A percentile compares a stretch with the other conserved stretches of the same genome.
phyloP scores from a whole-genome alignment of 2,797 vertebrate genomes.

The Halcyon smyrnensis region DNA sequence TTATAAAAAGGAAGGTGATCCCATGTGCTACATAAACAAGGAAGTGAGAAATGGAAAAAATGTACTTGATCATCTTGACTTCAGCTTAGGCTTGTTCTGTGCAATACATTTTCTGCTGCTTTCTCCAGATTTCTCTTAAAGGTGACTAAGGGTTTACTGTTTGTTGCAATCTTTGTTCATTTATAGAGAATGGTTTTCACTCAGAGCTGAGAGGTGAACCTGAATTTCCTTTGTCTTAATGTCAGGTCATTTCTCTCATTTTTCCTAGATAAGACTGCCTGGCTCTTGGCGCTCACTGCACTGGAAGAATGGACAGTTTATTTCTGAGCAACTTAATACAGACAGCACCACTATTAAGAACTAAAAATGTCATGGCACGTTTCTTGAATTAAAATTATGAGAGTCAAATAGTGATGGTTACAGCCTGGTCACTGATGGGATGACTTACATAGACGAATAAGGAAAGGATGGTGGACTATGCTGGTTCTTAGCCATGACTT shows the following conservation, averaged over 20 bases:
- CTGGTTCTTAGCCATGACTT: background rate
- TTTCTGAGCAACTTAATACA: background rate
- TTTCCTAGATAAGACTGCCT: background rate
- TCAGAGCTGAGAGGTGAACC: background rate
- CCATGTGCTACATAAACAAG: background rate
- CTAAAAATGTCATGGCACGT: background rate
- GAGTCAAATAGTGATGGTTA: background rate
- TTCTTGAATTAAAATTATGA: background rate
- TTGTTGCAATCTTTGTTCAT: background rate
- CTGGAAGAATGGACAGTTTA: background rate
- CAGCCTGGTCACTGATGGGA: background rate
- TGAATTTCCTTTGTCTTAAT: background rate
- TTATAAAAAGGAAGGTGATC: conserved; percentile 37
- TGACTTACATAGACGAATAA: background rate
- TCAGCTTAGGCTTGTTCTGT: background rate
- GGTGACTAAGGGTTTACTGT: background rate
- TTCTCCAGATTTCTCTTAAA: background rate
- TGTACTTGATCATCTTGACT: background rate
- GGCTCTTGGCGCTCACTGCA: background rate
- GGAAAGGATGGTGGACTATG: background rate
- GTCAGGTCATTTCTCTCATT: background rate
- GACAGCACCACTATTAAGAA: background rate
- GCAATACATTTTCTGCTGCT: background rate
- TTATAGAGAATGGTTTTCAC: background rate
- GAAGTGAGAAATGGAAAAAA: conserved; percentile 33